Evolutionary conservation across 1,140 invertebrate genomes (phyloP), one percentile per base, ranked within the genome.

Genomic region (Asbolus verrucosus): DNA sequence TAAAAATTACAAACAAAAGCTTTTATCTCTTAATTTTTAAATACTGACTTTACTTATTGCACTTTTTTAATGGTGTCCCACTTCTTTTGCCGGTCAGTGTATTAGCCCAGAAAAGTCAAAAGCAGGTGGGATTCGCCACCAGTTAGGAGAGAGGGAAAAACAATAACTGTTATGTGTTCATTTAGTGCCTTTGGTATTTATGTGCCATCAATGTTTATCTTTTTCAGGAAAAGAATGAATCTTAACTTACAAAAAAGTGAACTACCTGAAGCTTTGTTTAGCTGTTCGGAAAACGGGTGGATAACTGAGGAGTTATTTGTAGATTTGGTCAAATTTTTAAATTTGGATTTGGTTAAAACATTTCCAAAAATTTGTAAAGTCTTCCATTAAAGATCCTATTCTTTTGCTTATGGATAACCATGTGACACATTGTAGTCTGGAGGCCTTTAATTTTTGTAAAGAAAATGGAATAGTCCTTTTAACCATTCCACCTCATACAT

Each of bases 361-460:
- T 71, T 82, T 82, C 65, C 54, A 73, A 11, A 72, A 73, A 16
- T 67, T 81, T 76, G 73, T 75, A 1, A 77, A 77, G 36, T 76
- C 76, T 21, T 73, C 79, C 16, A 38, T 36, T 39, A 72, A 82
- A 41, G 63, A 76, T 36, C 72, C 75, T 60, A 73, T 82, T 30
- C 72, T 83, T 13, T 15, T 73, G 21, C 21, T 73, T 41, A 8
- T 79, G 36, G 77, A 82, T 63, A 79, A 80, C 69, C 76, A 83
- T 70, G 60, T 15, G 6, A 77, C 66, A 31, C 75, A 77, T 27
- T 43, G 41, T 27, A 67, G 69, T 15, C 38, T 79, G 6, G 19
- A 74, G 8, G 16, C 60, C 6, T 75, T 67, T 39, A 46, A 73
- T 15, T 75, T 76, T 59, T 77, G 77, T 65, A 74, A 69, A 69